Conservation (phyloP, 37 sponge, comb jelly and placozoan species). For the Diacarnus erythraeanus region DNA sequence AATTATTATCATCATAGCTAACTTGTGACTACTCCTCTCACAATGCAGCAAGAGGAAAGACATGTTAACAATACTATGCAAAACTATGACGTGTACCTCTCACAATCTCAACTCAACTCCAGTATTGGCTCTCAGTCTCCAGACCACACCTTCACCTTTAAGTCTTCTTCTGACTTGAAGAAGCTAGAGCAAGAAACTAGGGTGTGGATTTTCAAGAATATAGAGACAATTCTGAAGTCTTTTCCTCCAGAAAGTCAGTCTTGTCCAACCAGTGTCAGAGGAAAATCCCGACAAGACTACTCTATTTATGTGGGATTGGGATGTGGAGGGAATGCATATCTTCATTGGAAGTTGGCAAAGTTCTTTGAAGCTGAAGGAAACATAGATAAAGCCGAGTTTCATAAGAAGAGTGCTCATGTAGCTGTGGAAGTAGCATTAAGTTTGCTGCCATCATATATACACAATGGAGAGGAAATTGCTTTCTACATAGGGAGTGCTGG, state of each 20-base stretch:
- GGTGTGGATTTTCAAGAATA: conserved; percentile 4
- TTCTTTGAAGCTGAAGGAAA: conserved; percentile 24
- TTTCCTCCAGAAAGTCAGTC: neutral
- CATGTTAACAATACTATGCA: conserved; percentile 5
- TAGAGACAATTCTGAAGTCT: neutral
- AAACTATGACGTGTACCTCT: conserved; percentile 3
- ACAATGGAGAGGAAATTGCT: conserved; percentile 17
- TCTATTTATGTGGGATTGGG: conserved; percentile 23
- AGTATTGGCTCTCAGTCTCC: neutral
- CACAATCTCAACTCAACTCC: neutral
- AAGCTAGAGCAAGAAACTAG: neutral
- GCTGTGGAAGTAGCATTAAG: conserved; percentile 24
- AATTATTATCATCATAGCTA: no score
- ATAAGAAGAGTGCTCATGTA: conserved; percentile 14
- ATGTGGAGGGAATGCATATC: conserved; percentile 56
- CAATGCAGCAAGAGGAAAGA: no score
- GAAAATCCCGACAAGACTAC: neutral
- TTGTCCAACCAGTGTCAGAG: conserved; percentile 19
- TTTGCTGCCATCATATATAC: neutral
- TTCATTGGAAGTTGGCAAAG: conserved; percentile 36
- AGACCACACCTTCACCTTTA: conserved; percentile 2
- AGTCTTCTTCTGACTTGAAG: neutral
- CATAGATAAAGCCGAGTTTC: conserved; percentile 1
- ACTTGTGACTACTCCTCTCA: no score
- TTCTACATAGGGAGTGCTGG: conserved; percentile 46